Evolutionary conservation across 2,888 invertebrate genomes (phyloP).

Genomic region (Germaria angustata): DNA sequence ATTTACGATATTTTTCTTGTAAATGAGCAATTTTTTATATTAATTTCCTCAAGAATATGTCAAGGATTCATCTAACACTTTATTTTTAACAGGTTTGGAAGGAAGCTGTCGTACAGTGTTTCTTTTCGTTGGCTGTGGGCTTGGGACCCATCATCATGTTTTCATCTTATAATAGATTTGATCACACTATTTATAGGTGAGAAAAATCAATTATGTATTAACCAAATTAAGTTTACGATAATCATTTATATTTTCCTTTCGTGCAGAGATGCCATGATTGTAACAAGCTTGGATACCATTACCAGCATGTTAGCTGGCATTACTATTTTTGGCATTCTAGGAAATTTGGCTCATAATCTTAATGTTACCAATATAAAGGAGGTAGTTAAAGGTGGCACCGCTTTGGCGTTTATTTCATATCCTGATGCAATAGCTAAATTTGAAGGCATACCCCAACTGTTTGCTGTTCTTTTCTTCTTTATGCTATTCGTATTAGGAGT

Average conservation of each 20-base stretch:
- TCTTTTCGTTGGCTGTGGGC: conserved; percentile 88
- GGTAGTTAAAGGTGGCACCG: conserved; percentile 88
- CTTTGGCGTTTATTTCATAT: conserved; percentile 90
- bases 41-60: too few species aligned
- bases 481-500: conserved; percentile 90
- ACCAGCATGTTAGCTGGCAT: conserved; percentile 89
- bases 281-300: conserved; percentile 88
- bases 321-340: conserved; percentile 90
- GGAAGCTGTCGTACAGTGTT: conserved; percentile 88
- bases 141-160: conserved; percentile 90
- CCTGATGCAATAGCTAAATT: conserved; percentile 90
- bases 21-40: background rate
- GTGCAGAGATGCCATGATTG: conserved; percentile 86
- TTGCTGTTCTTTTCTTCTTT: conserved; percentile 90
- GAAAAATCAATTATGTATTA: background rate
- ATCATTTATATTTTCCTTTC: background rate
- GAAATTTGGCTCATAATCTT: conserved; percentile 86
- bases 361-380: conserved; percentile 82
- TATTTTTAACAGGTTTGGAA: conserved; percentile 85
- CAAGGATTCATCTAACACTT: background rate
- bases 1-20: background rate
- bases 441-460: conserved; percentile 86
- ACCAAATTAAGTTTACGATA: background rate
- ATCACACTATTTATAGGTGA: conserved; percentile 83
- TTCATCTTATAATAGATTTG: conserved; percentile 87